Evolutionary conservation across 2,888 invertebrate species (phyloP).

Genomic region (Cheilosia urbana): DNA sequence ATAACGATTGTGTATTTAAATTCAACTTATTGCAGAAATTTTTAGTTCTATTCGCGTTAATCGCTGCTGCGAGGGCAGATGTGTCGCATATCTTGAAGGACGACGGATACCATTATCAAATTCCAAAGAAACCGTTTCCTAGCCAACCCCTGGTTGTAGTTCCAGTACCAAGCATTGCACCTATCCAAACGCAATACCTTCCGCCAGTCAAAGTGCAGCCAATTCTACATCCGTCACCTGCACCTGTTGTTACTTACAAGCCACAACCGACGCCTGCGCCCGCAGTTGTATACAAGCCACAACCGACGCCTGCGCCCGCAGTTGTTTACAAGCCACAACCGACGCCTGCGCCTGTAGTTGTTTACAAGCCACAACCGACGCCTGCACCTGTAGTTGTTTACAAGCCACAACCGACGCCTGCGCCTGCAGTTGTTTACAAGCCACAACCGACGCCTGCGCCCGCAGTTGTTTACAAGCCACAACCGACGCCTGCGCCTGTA

Average conservation of each 20-base stretch:
- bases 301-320: background rate
- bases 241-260: no score
- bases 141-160: conserved; percentile 15
- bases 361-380: no score
- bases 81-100: conserved; percentile 62
- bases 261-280: conserved; percentile 11
- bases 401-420: no score
- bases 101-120: conserved; percentile 59
- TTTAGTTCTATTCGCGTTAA: conserved; percentile 32
- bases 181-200: conserved; percentile 28
- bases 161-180: conserved; percentile 23
- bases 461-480: no score
- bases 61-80: conserved; percentile 36
- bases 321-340: no score
- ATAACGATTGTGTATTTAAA: background rate
- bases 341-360: no score
- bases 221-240: background rate
- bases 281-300: no score
- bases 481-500: no score
- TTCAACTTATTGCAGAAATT: conserved; percentile 40
- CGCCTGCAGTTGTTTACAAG: no score
- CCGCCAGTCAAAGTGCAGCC: conserved; percentile 20
- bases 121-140: conserved; percentile 55
- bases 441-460: no score
- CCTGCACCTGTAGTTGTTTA: no score